phyloP scores from a whole-genome alignment of 1,140 invertebrate genomes.

The Nephotettix cincticeps region DNA sequence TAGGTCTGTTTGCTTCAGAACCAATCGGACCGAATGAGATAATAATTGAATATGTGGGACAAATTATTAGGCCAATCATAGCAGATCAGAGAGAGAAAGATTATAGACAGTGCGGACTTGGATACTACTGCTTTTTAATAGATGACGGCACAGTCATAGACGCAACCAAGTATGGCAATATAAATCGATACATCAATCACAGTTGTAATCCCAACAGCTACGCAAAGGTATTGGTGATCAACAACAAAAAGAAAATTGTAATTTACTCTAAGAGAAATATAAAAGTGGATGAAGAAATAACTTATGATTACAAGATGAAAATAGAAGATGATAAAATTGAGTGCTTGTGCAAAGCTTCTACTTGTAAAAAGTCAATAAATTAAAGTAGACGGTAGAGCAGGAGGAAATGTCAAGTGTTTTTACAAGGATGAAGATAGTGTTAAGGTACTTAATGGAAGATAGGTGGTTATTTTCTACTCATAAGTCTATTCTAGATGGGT shows the following conservation, averaged over 20 bases:
- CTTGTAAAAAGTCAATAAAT: slow-evolving; percentile 93
- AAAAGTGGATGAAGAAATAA: slow-evolving; percentile 96
- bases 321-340: slow-evolving; percentile 97
- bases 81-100: slow-evolving; percentile 91
- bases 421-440: no score
- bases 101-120: slow-evolving; percentile 94
- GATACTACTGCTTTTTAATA: slow-evolving; percentile 96
- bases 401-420: no score
- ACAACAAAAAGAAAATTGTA: slow-evolving; percentile 97
- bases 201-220: slow-evolving; percentile 99
- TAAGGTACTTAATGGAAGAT: no score
- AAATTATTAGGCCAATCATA: slow-evolving; percentile 88
- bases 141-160: slow-evolving; percentile 96
- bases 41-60: slow-evolving; percentile 99
- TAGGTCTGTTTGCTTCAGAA: slow-evolving; percentile 97
- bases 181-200: slow-evolving; percentile 98
- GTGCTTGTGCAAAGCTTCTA: slow-evolving; percentile 88
- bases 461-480: no score
- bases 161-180: slow-evolving; percentile 95
- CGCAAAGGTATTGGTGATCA: slow-evolving; percentile 96
- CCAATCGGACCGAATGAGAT: slow-evolving; percentile 97
- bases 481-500: no score
- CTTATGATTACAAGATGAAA: slow-evolving; percentile 99
- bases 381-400: no score
- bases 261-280: slow-evolving; percentile 98